These are phyloP conservation scores for Menura novaehollandiae DNA, from an alignment of 2,113 vertebrate genomes.

Conservation along the genomic window DNA sequence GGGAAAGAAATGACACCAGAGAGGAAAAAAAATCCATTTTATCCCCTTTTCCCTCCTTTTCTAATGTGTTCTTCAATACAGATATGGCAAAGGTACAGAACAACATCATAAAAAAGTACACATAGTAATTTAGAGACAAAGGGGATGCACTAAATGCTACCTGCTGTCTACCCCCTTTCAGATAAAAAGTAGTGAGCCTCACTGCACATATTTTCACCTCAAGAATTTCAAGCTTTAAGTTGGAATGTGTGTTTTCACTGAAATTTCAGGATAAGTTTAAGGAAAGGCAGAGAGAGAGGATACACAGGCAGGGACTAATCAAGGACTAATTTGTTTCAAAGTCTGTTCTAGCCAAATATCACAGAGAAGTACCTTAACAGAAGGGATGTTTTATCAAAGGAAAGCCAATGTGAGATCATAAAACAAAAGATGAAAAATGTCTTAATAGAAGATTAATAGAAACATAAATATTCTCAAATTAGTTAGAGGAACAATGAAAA, in stretches of 20 bases:
- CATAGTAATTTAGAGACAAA: not conserved
- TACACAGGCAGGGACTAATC: not conserved
- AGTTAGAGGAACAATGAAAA: not conserved
- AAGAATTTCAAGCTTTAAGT: not conserved
- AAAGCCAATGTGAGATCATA: not conserved
- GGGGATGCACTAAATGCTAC: not conserved
- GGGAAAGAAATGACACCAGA: not conserved
- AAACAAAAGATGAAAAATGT: not conserved
- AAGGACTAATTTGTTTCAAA: not conserved
- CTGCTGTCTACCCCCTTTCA: not conserved
- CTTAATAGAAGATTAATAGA: not conserved
- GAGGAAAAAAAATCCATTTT: not conserved
- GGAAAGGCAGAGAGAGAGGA: not conserved
- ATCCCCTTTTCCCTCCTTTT: not conserved
- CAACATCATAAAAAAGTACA: not conserved
- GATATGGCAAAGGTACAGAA: not conserved
- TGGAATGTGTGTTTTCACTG: not conserved
- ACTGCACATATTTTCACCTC: not conserved
- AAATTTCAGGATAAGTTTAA: not conserved
- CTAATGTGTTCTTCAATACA: not conserved
- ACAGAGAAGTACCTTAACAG: not conserved
- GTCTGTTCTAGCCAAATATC: not conserved
- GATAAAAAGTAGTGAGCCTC: not conserved
- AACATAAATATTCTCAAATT: not conserved
- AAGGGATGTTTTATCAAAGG: not conserved